Evolutionary conservation across 2,888 invertebrate genomes (phyloP), one percentile per base, ranked within the genome.

Genomic region (Drosophila greeni): DNA sequence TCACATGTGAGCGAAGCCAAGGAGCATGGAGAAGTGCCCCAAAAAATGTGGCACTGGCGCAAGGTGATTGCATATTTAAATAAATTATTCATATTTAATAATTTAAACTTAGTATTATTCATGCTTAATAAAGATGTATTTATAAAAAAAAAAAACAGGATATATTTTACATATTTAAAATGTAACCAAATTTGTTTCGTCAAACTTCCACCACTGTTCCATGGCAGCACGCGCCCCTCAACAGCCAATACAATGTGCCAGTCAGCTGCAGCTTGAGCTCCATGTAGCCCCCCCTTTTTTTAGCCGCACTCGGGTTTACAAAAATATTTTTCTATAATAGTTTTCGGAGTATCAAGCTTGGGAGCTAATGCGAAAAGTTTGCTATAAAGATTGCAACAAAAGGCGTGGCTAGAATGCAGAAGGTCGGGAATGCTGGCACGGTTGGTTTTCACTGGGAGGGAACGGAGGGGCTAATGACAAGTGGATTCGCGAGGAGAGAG

Each of bases 311-410:
- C 26, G 36, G 67, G 80, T 62, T 60, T 62, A 68, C 39, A 70
- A 73, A 82, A 82, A 79, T 75, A 79, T 82, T 82, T 79, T 79
- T 73, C 82, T 76, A 72, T 82, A 82, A 82, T 82, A 79, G 79
- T 76, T 76, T 77, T 82, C 76, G 76, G 75, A 79, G 79, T 76
- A 82, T 79, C 75, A 73, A 75, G 71, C 67, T 65, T 68, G 74
- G 59, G 58, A 79, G 68, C 71, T 79, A 82, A 82, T 82, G 82
- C 70, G 79, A 82, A 79, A 79, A 82, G 62, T 79, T 71, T 69
- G 56, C 52, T 43, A 48, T 71, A 66, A 82, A 72, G 79, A 76
- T 70, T 74, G 65, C 73, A 73, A 61, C 51, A 67, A 66, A 62
- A 54, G 52, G 55, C 69, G 49, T 64, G 69, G 56, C 43, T 54